A percentile compares a stretch with the other conserved stretches of the same genome.
phyloP scores from a whole-genome alignment of 2,888 invertebrate species.

The Eutolmus rufibarbis region DNA sequence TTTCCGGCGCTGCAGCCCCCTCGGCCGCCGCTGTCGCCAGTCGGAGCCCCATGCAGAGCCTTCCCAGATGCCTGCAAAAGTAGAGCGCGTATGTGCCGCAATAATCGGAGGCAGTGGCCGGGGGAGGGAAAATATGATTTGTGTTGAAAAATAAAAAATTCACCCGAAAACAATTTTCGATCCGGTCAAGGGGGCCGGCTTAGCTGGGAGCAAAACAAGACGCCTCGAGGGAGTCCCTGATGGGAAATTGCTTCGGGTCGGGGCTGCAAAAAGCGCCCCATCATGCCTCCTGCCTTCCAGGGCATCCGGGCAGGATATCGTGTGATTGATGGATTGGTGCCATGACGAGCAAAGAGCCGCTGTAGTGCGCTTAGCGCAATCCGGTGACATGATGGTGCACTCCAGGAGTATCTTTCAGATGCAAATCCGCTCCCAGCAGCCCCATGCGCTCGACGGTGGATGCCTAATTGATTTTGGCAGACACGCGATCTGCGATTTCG shows the following conservation, averaged over 20 bases:
- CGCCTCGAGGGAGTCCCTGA: not conserved
- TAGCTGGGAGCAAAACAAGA: not conserved
- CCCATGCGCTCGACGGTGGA: not conserved
- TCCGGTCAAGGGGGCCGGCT: not conserved
- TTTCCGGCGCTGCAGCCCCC: slow-evolving; percentile 25
- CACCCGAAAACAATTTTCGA: not conserved
- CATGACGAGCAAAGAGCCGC: not conserved
- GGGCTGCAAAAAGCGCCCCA: not conserved
- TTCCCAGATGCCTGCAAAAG: not conserved
- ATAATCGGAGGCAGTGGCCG: not conserved
- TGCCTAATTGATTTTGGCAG: not conserved
- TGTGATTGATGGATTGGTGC: slow-evolving; percentile 38
- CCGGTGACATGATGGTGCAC: slow-evolving; percentile 20
- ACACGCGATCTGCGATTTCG: not conserved
- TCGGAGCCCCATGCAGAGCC: not conserved
- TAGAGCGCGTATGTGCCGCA: not conserved
- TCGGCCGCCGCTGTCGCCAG: not conserved
- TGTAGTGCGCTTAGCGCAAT: not conserved
- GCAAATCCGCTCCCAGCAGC: not conserved
- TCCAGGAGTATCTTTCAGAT: not conserved
- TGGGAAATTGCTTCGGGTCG: not conserved
- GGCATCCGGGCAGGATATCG: not conserved
- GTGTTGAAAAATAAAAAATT: slow-evolving; percentile 16
- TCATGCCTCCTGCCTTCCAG: slow-evolving; percentile 27
- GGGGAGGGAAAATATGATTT: slow-evolving; percentile 33